phyloP scores from a whole-genome alignment of 2,888 invertebrate genomes.

The Ectemnius continuus region DNA sequence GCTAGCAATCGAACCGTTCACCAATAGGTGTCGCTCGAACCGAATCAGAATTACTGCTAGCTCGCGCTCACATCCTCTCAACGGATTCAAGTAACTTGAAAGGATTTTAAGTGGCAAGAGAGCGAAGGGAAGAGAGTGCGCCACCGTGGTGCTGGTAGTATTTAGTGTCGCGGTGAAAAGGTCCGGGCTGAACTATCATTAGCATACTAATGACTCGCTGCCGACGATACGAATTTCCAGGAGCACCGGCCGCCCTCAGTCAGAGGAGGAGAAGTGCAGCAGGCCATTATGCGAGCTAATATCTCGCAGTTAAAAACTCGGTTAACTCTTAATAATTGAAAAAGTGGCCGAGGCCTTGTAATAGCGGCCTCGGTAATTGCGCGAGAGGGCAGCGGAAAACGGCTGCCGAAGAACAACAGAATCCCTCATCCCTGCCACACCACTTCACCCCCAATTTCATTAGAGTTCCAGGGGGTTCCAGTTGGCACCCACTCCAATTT shows the following conservation, averaged over 20 bases:
- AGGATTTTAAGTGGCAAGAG: no score
- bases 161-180: no score
- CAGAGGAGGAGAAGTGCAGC: neutral
- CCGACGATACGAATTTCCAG: neutral
- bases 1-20: no score
- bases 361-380: neutral
- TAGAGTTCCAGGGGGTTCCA: neutral
- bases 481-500: no score
- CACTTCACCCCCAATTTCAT: neutral
- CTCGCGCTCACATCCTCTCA: no score
- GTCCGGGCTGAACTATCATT: neutral
- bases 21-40: no score
- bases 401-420: constrained; percentile 1
- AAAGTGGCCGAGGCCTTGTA: neutral
- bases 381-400: neutral
- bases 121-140: no score
- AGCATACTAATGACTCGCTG: constrained; percentile 9
- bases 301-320: constrained; percentile 9
- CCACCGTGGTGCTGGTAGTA: no score
- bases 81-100: no score
- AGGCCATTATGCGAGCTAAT: neutral
- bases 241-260: neutral
- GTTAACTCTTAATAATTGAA: constrained; percentile 13
- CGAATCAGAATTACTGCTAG: no score
- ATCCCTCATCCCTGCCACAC: neutral